Evolutionary conservation across 37 sponge, comb jelly and placozoan species (phyloP).

Genomic region (Eunapius fragilis): DNA sequence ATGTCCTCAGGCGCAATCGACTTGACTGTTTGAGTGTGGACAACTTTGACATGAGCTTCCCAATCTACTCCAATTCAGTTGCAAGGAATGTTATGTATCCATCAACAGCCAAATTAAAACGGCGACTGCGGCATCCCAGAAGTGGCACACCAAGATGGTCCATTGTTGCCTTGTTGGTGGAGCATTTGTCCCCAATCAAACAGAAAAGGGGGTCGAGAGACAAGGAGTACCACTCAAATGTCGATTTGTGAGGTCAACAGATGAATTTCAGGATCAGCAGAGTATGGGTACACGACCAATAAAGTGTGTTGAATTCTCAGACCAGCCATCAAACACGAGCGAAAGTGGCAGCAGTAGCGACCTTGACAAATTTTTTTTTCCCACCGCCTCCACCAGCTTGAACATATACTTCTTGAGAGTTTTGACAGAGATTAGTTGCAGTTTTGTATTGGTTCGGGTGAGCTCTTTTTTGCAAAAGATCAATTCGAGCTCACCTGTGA

Average conservation of each 20-base stretch:
- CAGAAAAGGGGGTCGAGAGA: neutral
- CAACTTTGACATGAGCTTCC: neutral
- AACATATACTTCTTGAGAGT: neutral
- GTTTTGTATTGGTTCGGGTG: neutral
- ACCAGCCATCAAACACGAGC: neutral
- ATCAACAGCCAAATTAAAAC: slow-evolving; percentile 23
- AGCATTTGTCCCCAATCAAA: slow-evolving; percentile 5
- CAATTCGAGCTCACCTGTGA: neutral
- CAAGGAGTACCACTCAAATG: slow-evolving; percentile 4
- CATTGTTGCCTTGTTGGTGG: slow-evolving; percentile 3
- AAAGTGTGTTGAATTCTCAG: neutral
- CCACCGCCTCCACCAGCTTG: neutral
- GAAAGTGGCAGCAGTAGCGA: neutral
- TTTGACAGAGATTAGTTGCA: neutral
- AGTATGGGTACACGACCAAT: neutral
- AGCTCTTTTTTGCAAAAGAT: neutral
- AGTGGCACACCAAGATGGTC: slow-evolving; percentile 1
- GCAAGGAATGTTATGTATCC: neutral
- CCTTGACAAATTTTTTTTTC: neutral
- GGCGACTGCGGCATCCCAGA: slow-evolving; percentile 9
- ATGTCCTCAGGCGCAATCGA: neutral
- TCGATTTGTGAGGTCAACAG: neutral
- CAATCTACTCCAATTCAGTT: neutral
- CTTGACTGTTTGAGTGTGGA: neutral
- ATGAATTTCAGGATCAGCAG: neutral